These are phyloP conservation scores for Achlya flavicornis DNA, from an alignment of 2,888 invertebrate species.

Conservation along the genomic window DNA sequence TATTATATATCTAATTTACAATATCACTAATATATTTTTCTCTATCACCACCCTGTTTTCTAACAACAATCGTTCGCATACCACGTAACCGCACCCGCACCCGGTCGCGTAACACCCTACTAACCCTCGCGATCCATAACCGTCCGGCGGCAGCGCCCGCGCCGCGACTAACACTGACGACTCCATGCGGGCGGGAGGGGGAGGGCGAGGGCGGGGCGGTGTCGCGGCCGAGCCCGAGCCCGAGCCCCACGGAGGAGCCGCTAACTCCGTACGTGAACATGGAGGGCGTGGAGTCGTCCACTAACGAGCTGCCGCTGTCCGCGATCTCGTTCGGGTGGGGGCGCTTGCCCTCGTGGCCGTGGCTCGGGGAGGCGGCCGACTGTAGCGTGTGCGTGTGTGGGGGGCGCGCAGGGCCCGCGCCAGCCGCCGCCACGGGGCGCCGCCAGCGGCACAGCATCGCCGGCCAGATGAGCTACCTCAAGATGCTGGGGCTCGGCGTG, in stretches of 20 bases:
- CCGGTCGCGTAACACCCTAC: conserved; percentile 37
- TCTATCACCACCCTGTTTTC: conserved; percentile 59
- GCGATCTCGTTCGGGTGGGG: conserved; percentile 77
- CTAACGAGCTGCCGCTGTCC: conserved; percentile 87
- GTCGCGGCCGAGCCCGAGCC: conserved; percentile 44
- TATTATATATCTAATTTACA: conserved; percentile 52
- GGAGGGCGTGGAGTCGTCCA: conserved; percentile 84
- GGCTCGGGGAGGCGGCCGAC: conserved; percentile 44
- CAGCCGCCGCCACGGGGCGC: conserved; percentile 86
- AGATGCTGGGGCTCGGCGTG: conserved; percentile 91
- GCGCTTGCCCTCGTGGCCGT: conserved; percentile 34
- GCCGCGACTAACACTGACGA: conserved; percentile 45
- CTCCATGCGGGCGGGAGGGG: conserved; percentile 45
- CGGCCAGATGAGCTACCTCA: conserved; percentile 97
- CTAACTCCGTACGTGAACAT: conserved; percentile 69
- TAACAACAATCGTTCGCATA: conserved; percentile 58
- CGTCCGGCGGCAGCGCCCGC: conserved; percentile 28
- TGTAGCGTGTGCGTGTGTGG: conserved; percentile 66
- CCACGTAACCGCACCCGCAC: conserved; percentile 57
- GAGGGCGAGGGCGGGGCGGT: no score
- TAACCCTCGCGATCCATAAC: conserved; percentile 30
- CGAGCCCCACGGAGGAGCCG: conserved; percentile 53
- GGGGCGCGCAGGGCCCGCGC: conserved; percentile 70
- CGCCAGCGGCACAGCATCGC: conserved; percentile 98
- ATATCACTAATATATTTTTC: conserved; percentile 61